Evolutionary conservation across 2,797 vertebrate genomes (phyloP).

Genomic region (Morelia viridis): DNA sequence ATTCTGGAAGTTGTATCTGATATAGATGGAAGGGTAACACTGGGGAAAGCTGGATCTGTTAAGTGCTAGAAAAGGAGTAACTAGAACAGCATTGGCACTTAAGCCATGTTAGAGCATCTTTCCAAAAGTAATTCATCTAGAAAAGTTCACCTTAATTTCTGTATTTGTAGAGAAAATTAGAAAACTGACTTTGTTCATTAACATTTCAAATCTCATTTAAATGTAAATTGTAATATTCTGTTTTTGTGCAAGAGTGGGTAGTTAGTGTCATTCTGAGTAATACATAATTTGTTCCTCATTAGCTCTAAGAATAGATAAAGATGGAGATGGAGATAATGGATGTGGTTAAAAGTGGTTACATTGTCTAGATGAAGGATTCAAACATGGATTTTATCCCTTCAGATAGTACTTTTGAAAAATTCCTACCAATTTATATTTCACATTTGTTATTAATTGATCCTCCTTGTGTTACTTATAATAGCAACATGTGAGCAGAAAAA

Average conservation of each 20-base stretch:
- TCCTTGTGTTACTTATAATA: constrained; percentile 47
- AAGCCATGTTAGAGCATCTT: constrained; percentile 39
- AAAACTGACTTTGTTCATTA: constrained; percentile 78
- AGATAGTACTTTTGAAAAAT: constrained; percentile 59
- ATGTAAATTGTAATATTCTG: constrained; percentile 84
- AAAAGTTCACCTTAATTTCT: constrained; percentile 76
- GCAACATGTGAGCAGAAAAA: constrained; percentile 34
- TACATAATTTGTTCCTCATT: constrained; percentile 79
- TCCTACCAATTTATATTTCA: constrained; percentile 54
- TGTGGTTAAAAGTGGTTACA: constrained; percentile 62
- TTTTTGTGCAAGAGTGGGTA: constrained; percentile 74
- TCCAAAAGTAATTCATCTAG: constrained; percentile 66
- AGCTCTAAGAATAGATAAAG: constrained; percentile 68
- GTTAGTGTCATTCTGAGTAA: constrained; percentile 81
- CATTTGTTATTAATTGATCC: constrained; percentile 48
- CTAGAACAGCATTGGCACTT: not conserved
- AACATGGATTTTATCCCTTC: constrained; percentile 54
- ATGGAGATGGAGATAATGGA: constrained; percentile 67
- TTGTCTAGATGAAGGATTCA: constrained; percentile 54
- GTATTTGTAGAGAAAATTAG: constrained; percentile 80
- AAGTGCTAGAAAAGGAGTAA: constrained; percentile 16
- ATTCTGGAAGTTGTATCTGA: not conserved
- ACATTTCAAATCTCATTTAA: constrained; percentile 85
- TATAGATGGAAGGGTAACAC: not conserved
- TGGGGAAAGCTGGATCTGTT: not conserved